Conservation (phyloP, 2,797 vertebrate species). For the Capromys pilorides region DNA sequence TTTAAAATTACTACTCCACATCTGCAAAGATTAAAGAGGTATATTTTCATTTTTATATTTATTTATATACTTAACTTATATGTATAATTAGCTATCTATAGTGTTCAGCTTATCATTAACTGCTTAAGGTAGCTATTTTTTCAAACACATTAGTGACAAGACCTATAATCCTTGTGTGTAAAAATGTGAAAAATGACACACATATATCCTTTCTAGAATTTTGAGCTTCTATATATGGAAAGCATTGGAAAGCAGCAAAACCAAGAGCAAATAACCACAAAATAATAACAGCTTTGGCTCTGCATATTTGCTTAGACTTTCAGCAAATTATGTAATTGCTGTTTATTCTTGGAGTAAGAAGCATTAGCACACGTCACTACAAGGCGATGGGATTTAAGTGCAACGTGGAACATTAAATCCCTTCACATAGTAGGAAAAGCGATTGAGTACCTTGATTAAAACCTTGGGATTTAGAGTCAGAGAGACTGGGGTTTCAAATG, state of each 20-base stretch:
- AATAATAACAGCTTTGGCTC: neutral
- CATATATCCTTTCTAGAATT: neutral
- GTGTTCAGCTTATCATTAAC: neutral
- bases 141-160: neutral
- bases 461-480: neutral
- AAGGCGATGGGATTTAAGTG: neutral
- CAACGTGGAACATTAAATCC: neutral
- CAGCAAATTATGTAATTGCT: neutral
- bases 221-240: neutral
- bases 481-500: neutral
- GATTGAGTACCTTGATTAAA: neutral
- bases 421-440: neutral
- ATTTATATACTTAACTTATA: neutral
- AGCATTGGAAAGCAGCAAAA: neutral
- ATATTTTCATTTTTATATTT: neutral
- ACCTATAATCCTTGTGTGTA: neutral
- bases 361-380: neutral
- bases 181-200: neutral
- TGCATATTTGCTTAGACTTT: neutral
- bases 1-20: neutral
- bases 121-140: neutral
- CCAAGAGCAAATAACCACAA: neutral
- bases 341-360: neutral
- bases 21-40: neutral
- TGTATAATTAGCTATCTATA: neutral